phyloP scores from a whole-genome alignment of 53 echinoderm and acorn worm species.

The Echinometra lucunter region DNA sequence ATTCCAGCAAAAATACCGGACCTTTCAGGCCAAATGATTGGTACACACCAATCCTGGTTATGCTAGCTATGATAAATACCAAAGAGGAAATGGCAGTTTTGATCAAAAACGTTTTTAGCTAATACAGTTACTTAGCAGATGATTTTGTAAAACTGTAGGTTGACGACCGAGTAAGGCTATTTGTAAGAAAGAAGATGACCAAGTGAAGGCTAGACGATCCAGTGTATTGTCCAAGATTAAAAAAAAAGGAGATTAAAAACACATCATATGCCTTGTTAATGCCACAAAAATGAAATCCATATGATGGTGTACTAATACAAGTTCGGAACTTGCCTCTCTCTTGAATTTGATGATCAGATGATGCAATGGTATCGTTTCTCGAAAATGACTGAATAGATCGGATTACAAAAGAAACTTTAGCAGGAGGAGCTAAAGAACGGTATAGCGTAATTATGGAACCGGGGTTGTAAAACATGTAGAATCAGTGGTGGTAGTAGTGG shows the following conservation, averaged over 20 bases:
- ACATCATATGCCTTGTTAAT: background rate
- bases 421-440: background rate
- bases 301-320: background rate
- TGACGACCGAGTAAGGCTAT: slow-evolving; percentile 28
- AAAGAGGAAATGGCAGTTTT: slow-evolving; percentile 11
- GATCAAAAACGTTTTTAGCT: slow-evolving; percentile 31
- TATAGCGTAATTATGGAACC: background rate
- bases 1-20: slow-evolving; percentile 18
- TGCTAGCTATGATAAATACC: slow-evolving; percentile 22
- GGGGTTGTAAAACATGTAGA: background rate
- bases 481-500: slow-evolving; percentile 20
- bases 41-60: slow-evolving; percentile 31
- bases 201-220: background rate
- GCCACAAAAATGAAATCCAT: background rate
- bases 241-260: background rate
- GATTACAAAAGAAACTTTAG: too few species aligned
- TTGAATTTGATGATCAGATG: too few species aligned
- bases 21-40: slow-evolving; percentile 30
- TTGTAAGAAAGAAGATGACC: background rate
- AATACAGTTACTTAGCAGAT: slow-evolving; percentile 26
- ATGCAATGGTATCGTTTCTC: too few species aligned
- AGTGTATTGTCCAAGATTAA: background rate
- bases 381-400: too few species aligned
- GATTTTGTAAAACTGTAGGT: background rate
- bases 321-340: background rate